A percentile compares a stretch with the other conserved stretches of the same genome.
phyloP scores from a whole-genome alignment of 2,888 invertebrate species.

The Tenthredo scrophulariae region DNA sequence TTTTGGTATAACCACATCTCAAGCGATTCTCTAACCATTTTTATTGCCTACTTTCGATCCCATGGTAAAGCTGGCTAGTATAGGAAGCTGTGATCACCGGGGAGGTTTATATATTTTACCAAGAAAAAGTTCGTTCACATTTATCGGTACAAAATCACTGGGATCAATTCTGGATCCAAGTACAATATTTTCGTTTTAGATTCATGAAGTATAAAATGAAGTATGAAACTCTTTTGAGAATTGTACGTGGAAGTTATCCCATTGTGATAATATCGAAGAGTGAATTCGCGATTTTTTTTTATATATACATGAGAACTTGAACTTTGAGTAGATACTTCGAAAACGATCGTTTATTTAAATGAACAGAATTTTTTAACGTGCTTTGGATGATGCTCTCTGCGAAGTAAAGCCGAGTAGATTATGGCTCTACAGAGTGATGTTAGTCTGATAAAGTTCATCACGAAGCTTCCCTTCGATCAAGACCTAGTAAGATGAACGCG shows the following conservation, averaged over 20 bases:
- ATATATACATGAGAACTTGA: neutral
- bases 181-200: neutral
- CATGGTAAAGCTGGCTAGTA: neutral
- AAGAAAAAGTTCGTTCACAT: neutral
- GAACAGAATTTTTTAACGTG: neutral
- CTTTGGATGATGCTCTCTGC: neutral
- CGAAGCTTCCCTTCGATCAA: neutral
- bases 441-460: slow-evolving; percentile 5
- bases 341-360: neutral
- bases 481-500: neutral
- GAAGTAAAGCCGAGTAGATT: neutral
- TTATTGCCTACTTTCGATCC: slow-evolving; percentile 23
- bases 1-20: slow-evolving; percentile 24
- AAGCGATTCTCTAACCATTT: slow-evolving; percentile 18
- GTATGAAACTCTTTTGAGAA: neutral
- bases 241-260: neutral
- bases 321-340: neutral
- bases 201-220: neutral
- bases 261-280: neutral
- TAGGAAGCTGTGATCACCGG: neutral
- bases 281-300: neutral
- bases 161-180: neutral
- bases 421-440: neutral
- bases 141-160: neutral
- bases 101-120: neutral